Base-by-base conservation (phyloP, 1,140 invertebrate species). In the Orius laevigatus region DNA sequence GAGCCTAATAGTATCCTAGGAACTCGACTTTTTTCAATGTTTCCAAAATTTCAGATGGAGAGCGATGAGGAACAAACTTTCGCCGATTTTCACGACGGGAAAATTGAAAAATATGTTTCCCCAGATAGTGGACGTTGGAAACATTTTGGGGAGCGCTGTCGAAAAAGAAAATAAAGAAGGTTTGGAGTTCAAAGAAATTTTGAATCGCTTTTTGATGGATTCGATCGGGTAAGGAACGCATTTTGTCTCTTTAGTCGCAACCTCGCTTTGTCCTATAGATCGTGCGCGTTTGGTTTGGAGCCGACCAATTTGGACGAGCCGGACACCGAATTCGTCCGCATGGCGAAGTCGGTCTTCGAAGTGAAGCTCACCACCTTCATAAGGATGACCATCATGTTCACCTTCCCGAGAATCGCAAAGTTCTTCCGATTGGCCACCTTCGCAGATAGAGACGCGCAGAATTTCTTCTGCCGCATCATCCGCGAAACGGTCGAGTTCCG, bases 241-340 rank as follows among this genome's bases (percentile, higher is more conserved):
- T 25, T 4, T 8, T 25, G 25, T n/a, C n/a, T n/a, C n/a, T n/a
- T n/a, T n/a, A n/a, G n/a, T n/a, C n/a, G n/a, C n/a, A 25, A 25
- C 3, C 25, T 4, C 25, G 8, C 8, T 25, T 25, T 25, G 3
- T 25, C 8, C 25, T 25, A 25, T 25, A 25, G 25, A 0, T 71
- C 63, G 18, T 70, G 73, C 33, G 74, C 71, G 6, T 77, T 77
- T 56, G 76, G 76, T 0, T 63, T 78, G 3, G 66, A 76, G 15
- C 70, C 70, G 51, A 70, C 72, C 42, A 66, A 72, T 9, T 64
- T 75, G 8, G 59, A 63, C 46, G 63, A 71, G 56, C 60, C 67
- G 0, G 58, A 72, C 20, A 65, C 70, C 0, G 67, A 72, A 57
- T 78, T 78, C 59, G 36, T 58, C 9, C 39, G 46, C 35, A 53